A percentile compares a stretch with the other conserved stretches of the same genome.
phyloP scores from a whole-genome alignment of 2,113 vertebrate genomes.

The Laticauda laticaudata region DNA sequence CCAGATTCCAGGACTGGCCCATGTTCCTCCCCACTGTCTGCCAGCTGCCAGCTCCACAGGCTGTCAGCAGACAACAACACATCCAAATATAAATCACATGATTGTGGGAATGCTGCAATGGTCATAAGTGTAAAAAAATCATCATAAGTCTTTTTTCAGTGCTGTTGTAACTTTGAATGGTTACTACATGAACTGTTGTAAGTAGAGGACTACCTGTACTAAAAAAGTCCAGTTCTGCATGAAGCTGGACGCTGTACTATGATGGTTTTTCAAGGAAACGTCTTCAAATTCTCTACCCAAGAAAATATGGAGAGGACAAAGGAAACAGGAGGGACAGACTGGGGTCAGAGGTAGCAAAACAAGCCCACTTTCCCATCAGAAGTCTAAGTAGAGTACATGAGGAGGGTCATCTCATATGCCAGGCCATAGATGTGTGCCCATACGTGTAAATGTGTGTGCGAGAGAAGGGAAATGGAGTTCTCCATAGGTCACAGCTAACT shows the following conservation, averaged over 20 bases:
- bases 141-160: too few species aligned
- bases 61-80: too few species aligned
- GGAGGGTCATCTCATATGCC: background rate
- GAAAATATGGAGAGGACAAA: background rate
- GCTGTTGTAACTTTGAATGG: too few species aligned
- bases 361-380: background rate
- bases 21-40: too few species aligned
- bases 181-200: too few species aligned
- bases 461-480: background rate
- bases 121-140: too few species aligned
- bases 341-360: background rate
- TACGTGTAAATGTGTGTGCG: fast-evolving
- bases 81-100: too few species aligned
- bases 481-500: background rate
- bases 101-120: too few species aligned
- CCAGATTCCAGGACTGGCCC: too few species aligned
- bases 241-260: background rate
- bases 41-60: too few species aligned
- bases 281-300: background rate
- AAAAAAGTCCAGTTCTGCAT: background rate
- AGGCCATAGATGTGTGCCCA: background rate
- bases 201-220: background rate
- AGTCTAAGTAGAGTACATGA: background rate
- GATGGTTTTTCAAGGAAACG: background rate
- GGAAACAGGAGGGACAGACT: background rate